phyloP scores from a whole-genome alignment of 2,113 vertebrate species.

The Elanoides forficatus region DNA sequence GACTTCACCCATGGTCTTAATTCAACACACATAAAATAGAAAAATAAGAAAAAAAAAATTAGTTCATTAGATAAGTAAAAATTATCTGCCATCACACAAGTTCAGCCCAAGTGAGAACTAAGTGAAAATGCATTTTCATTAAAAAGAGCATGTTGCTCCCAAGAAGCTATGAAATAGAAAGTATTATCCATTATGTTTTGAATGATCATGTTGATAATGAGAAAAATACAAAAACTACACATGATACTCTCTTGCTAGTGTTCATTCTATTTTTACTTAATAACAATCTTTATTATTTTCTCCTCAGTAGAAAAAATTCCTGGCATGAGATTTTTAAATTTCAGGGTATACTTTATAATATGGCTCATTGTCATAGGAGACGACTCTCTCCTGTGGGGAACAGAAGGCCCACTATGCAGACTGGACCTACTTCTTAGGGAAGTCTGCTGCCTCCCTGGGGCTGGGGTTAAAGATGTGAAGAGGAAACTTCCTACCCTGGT shows the following conservation, averaged over 20 bases:
- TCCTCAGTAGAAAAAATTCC: background rate
- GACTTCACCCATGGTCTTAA: background rate
- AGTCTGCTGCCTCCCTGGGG: background rate
- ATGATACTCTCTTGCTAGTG: background rate
- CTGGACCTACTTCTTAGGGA: background rate
- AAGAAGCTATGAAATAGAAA: background rate
- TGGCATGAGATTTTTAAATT: background rate
- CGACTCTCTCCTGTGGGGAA: background rate
- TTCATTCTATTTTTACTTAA: background rate
- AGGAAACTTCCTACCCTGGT: background rate
- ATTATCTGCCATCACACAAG: background rate
- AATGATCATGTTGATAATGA: background rate
- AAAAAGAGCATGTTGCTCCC: background rate
- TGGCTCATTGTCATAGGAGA: background rate
- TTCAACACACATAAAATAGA: background rate
- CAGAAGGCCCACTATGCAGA: background rate
- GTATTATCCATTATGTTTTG: background rate
- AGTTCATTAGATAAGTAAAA: background rate
- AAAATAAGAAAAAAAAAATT: background rate
- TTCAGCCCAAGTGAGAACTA: background rate
- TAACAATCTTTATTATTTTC: background rate
- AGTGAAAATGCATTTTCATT: background rate
- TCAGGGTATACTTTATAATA: background rate
- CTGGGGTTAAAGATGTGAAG: background rate
- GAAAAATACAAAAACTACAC: background rate